phyloP scores from a whole-genome alignment of 2,797 vertebrate genomes.

The Echiichthys vipera region DNA sequence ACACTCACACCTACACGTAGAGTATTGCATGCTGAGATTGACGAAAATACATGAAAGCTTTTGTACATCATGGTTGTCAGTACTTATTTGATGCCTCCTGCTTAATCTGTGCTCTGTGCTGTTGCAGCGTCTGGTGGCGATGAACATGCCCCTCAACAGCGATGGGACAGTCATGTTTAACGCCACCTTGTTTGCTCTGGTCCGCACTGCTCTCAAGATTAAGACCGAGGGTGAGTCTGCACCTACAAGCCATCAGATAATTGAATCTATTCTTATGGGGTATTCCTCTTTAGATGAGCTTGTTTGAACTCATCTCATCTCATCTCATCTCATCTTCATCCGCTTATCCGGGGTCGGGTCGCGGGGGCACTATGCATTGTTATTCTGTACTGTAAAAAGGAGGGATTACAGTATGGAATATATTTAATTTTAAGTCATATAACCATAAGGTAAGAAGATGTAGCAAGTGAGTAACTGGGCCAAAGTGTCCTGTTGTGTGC shows the following conservation, averaged over 20 bases:
- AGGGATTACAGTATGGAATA: not conserved
- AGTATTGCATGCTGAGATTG: not conserved
- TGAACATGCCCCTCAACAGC: constrained; percentile 99
- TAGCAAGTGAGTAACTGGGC: not conserved
- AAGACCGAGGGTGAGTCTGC: constrained; percentile 94
- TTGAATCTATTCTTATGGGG: not conserved
- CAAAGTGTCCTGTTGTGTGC: no score
- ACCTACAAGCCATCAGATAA: not conserved
- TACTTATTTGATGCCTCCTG: not conserved
- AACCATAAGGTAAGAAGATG: not conserved
- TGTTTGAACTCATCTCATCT: not conserved
- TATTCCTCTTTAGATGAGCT: not conserved
- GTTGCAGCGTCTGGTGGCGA: constrained; percentile 90
- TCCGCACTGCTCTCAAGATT: constrained; percentile 97
- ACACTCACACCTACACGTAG: not conserved
- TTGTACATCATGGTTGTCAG: not conserved
- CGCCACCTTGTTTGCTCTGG: constrained; percentile 96
- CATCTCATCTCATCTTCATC: no score
- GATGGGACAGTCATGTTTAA: constrained; percentile 99
- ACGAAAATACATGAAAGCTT: not conserved
- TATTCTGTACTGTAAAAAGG: not conserved
- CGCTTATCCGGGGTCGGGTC: no score
- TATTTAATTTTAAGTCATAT: not conserved
- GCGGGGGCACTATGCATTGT: not conserved
- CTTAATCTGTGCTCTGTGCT: constrained; percentile 14